Evolutionary conservation across 2,888 invertebrate species (phyloP).

Genomic region (Acheta domesticus): DNA sequence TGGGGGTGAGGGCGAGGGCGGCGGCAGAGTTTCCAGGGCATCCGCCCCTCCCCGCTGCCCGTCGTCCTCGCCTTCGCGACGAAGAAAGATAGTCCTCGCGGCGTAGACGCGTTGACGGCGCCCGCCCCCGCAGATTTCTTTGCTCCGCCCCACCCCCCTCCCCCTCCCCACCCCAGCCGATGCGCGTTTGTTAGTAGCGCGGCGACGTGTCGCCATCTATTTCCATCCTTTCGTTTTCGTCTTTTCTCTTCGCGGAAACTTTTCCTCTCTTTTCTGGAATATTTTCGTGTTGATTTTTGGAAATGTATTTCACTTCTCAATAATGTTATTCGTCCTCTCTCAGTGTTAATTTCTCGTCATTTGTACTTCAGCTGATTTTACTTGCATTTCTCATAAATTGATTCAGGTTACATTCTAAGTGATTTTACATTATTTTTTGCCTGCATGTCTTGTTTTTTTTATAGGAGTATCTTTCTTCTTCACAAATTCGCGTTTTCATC

Average conservation of each 20-base stretch:
- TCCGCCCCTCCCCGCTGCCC: not conserved
- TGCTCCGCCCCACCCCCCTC: not conserved
- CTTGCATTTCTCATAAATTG: too few species aligned
- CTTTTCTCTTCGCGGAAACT: not conserved
- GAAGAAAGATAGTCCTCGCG: not conserved
- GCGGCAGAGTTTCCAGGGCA: not conserved
- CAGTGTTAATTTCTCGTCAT: too few species aligned
- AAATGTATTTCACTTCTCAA: too few species aligned
- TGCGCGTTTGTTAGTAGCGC: conserved; percentile 10
- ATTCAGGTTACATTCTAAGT: too few species aligned
- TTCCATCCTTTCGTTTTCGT: not conserved
- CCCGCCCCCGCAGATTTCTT: not conserved
- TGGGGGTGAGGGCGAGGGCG: not conserved
- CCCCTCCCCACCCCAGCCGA: not conserved
- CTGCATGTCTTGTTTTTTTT: too few species aligned
- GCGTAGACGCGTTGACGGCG: not conserved
- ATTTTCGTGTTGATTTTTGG: too few species aligned
- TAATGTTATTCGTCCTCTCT: too few species aligned
- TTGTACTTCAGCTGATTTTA: too few species aligned
- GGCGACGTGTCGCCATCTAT: not conserved
- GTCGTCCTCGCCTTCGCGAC: not conserved
- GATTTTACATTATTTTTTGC: too few species aligned
- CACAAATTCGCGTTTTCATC: too few species aligned
- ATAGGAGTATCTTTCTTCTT: too few species aligned
- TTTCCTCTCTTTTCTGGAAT: too few species aligned